Base-by-base conservation (phyloP, 1,140 invertebrate species). In the Thaumatotibia leucotreta region DNA sequence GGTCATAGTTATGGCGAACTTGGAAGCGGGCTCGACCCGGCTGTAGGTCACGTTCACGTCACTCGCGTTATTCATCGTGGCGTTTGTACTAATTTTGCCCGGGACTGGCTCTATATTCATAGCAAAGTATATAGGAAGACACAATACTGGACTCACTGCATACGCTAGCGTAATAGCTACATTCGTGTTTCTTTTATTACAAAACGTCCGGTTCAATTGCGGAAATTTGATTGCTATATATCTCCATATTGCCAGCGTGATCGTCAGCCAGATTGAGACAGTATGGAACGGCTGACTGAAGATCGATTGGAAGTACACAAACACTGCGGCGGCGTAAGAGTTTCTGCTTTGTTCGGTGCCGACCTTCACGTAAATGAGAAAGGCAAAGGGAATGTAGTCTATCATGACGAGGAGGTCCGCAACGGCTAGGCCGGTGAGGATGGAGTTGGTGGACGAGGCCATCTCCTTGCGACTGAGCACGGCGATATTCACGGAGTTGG, bases 331-430 rank as follows among this genome's bases (percentile, higher is more conserved):
- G 1, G 92, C 91, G 83, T 97, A 97, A 4, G 94, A 95, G 27
- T 94, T 92, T n/a, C 92, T 80, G 62, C 92, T 90, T 0, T 93
- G 86, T 27, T 80, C 79, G 5, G 86, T 79, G 6, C 92, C 85
- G 11, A 91, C 83, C 20, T 92, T 92, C 9, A 97, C 92, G 77
- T 96, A 96, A 67, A 95, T 93, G 82, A 98, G 96, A 33, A 95
- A 92, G 0, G 95, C 94, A 77, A 96, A 98, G 0, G 97, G 97
- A 64, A 99, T 96, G 86, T 99, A 99, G 69, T 97, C 97, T 35
- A 97, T 84, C 97, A 99, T 99, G 0, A 98, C 97, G 1, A 98
- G 91, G 61, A 98, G 92, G 88, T 99, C 97, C 0, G 97, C 96
- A 0, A 98, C 94, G 0, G 98, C 98, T 11, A 99, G 91, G 1